These are phyloP conservation scores for Anabacerthia variegaticeps DNA, from an alignment of 2,797 vertebrate species.

Conservation along the genomic window DNA sequence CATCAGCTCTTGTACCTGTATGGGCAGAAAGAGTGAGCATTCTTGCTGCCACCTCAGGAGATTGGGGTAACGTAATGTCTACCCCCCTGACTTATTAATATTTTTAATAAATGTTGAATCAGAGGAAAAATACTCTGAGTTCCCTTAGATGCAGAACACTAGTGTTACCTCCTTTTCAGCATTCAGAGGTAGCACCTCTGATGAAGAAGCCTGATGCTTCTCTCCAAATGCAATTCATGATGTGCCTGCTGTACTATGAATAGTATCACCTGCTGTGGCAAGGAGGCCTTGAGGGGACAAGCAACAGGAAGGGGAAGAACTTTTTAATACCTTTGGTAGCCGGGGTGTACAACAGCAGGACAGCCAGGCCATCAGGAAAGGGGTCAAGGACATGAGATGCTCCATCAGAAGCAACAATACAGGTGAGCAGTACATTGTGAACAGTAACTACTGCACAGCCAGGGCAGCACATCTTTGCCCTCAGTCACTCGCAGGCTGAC, in stretches of 20 bases:
- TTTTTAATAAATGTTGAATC: neutral
- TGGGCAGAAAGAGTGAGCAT: neutral
- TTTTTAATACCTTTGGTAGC: neutral
- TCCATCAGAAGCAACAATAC: neutral
- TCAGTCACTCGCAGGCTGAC: neutral
- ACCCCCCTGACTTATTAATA: neutral
- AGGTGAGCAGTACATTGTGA: rapidly evolving
- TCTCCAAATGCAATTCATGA: neutral
- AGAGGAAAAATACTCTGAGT: neutral
- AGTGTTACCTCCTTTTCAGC: neutral
- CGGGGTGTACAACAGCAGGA: neutral
- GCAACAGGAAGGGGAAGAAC: neutral
- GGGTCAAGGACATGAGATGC: neutral
- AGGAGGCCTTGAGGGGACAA: neutral
- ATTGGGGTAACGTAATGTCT: rapidly evolving
- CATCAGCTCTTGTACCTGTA: neutral
- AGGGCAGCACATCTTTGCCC: neutral
- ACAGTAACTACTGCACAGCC: rapidly evolving
- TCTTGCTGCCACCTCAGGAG: neutral
- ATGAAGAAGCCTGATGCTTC: neutral
- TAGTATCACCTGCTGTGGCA: neutral
- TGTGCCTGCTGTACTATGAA: neutral
- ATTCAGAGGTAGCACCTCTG: neutral
- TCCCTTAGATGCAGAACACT: neutral
- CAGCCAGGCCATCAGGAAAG: neutral